A percentile compares a stretch with the other conserved stretches of the same genome.
Evolutionary conservation across 2,888 invertebrate species (phyloP).

Genomic region (Scaptodrosophila latifasciaeformis): DNA sequence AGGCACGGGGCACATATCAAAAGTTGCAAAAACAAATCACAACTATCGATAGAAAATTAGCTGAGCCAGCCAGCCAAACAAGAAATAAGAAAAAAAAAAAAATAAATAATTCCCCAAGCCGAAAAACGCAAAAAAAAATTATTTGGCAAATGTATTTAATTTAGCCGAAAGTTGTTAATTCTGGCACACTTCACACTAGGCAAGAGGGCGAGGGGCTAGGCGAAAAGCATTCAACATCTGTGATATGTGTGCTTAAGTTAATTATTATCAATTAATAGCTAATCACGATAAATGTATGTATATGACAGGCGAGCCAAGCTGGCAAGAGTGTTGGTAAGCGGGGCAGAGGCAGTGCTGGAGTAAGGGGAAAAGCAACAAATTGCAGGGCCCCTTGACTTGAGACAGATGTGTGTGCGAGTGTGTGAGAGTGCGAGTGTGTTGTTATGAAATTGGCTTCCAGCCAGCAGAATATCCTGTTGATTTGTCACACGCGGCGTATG

Average conservation of each 20-base stretch:
- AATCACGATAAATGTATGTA: slow-evolving; percentile 66
- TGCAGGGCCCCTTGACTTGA: too few species aligned
- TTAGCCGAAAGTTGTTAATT: too few species aligned
- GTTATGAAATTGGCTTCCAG: slow-evolving; percentile 23
- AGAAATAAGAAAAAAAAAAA: too few species aligned
- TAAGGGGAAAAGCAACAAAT: slow-evolving; percentile 13
- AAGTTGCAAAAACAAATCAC: too few species aligned
- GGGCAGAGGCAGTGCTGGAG: background rate
- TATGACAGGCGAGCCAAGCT: slow-evolving; percentile 22
- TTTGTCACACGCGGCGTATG: slow-evolving; percentile 55
- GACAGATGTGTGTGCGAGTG: too few species aligned
- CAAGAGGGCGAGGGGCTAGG: background rate
- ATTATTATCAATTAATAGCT: slow-evolving; percentile 67
- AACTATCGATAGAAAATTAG: too few species aligned
- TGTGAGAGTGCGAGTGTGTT: slow-evolving; percentile 17
- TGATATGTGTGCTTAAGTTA: slow-evolving; percentile 62
- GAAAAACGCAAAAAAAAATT: too few species aligned
- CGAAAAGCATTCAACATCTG: slow-evolving; percentile 36
- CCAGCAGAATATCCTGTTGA: slow-evolving; percentile 47
- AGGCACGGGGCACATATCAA: too few species aligned
- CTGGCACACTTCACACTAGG: background rate
- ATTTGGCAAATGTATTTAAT: too few species aligned
- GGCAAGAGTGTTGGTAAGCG: background rate
- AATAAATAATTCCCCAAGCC: too few species aligned
- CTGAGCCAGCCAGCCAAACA: too few species aligned